Evolutionary conservation across 2,888 invertebrate species (phyloP), one percentile per base, ranked within the genome.

Genomic region (Abrostola triplasia): DNA sequence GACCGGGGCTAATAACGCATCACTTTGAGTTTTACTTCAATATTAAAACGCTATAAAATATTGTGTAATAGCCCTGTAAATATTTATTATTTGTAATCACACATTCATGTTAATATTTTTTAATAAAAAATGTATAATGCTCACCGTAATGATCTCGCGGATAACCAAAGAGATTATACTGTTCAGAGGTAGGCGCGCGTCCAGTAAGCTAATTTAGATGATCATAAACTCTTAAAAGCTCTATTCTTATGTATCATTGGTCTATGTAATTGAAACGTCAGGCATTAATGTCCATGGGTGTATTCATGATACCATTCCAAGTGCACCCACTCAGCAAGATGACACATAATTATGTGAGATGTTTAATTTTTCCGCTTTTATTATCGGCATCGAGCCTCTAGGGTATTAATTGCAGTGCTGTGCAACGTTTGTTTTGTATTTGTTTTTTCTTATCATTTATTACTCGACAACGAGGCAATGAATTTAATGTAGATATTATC

Each of bases 191-290:
- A 70, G 44, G 7, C 24, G 44, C 8, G 9, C 13, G 9, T 76
- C 73, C 50, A 40, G 35, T 51, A 57, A 57, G 56, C 74, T 80
- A 77, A 79, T 80, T 81, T 78, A 77, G 81, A 81, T 70, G 67
- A 70, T 48, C 67, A 69, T 84, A 84, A 84, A 81, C 64, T 76
- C 80, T 78, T 77, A 50, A 70, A 76, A 50, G 63, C 56, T 36
- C 56, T 55, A 42, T 11, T 44, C 53, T 51, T 64, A 52, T 64
- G 41, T 62, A 66, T 66, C 52, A 70, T 62, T 52, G 64, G 59
- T 49, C 77, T 76, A 66, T 81, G 68, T 82, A 81, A 88, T 85
- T 85, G 82, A 84, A 79, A 76, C 74, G 79, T 84, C 82, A 77
- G 64, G 73, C 72, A 71, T 82, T 76, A 75, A 81, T 69, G 75